Percentiles rank a stretch among this genome's conserved stretches.
These are phyloP conservation scores for Caenorhabditis inopinata DNA, from an alignment of 1,140 invertebrate genomes.

Conservation along the genomic window DNA sequence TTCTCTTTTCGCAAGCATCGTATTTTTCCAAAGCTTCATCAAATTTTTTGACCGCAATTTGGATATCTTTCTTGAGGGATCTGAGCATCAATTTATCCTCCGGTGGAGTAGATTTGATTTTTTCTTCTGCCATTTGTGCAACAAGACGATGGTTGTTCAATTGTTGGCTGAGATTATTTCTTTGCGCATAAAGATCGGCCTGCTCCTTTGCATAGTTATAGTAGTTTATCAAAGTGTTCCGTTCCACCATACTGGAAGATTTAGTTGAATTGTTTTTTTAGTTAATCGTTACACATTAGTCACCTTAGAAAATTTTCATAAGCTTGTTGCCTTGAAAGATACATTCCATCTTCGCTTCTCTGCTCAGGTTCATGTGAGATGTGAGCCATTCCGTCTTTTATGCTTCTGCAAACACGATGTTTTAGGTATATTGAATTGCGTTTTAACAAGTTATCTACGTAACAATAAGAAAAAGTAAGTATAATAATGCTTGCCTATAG, in stretches of 20 bases:
- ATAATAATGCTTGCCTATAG: background rate
- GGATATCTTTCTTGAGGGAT: background rate
- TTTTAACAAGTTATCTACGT: background rate
- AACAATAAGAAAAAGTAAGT: background rate
- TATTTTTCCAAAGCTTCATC: background rate
- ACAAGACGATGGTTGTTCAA: background rate
- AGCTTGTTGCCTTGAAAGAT: background rate
- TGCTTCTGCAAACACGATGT: background rate
- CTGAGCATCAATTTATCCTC: background rate
- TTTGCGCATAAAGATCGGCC: background rate
- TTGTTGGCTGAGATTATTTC: background rate
- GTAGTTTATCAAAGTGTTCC: background rate
- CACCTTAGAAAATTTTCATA: background rate
- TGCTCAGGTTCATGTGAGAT: background rate
- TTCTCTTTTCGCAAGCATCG: background rate
- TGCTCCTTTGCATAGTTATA: background rate
- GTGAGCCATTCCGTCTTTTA: background rate
- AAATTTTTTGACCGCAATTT: background rate
- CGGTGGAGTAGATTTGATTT: background rate
- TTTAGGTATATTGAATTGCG: no score
- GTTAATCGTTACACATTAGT: background rate
- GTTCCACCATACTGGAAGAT: background rate
- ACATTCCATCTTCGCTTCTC: background rate
- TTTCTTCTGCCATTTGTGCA: background rate
- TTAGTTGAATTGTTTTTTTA: background rate